Evolutionary conservation across 2,888 invertebrate species (phyloP), one percentile per base, ranked within the genome.

Genomic region (Ptychoptera albimana): DNA sequence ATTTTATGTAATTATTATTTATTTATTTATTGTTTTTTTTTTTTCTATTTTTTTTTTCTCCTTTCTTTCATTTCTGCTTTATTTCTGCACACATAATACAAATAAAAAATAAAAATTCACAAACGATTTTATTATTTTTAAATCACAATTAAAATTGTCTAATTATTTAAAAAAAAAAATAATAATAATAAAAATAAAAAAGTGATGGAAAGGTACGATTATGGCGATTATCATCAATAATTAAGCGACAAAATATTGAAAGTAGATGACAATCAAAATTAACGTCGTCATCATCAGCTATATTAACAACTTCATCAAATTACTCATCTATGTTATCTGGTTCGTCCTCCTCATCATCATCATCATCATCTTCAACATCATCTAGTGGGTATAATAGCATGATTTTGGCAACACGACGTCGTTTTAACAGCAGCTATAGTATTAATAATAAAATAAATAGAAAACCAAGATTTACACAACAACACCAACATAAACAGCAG

Each of bases 121-220:
- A 23, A 23, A 23, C 7, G 23, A 23, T 23, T 23, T 23, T 23
- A 23, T 23, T 23, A 23, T 23, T 23, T 23, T 23, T 23, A 23
- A 23, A 5, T 23, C 4, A 7, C 3, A 23, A 23, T 5, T 5
- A 23, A 23, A 23, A 23, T 23, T 23, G 23, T 23, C 4, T 23
- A 23, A 23, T 23, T 23, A 9, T 23, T 38, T 23, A 38, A 38
- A 39, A 39, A 10, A 13, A 39, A 29, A 39, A 23, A 8, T 16
- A 9, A 14, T 13, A 23, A 38, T 38, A 10, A 12, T 16, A 23
- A 39, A 15, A 42, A 15, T 44, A 37, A 35, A 13, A 37, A 37
- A 57, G 57, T 47, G 56, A 56, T 50, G 56, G 57, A 34, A 56
- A 55, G 50, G 56, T 57, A 32, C 52, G 54, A 37, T 50, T 56